Conservation (phyloP, 2,888 invertebrate genomes). For the Gastrophysa polygoni region DNA sequence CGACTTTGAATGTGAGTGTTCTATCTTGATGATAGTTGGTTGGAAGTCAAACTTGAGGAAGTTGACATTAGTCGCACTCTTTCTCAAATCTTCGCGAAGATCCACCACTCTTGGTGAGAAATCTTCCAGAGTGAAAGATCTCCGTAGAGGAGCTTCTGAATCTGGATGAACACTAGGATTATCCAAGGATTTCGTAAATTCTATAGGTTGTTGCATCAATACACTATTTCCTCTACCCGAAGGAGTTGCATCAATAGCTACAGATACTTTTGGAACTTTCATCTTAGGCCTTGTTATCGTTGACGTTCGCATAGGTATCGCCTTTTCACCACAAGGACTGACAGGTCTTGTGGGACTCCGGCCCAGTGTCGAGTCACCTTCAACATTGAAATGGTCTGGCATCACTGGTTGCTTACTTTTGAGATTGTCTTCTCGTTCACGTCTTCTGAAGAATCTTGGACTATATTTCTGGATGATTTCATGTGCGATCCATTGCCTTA, state of each 20-base stretch:
- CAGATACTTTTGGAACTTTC: conserved; percentile 72
- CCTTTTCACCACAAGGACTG: conserved; percentile 44
- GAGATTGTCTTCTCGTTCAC: conserved; percentile 50
- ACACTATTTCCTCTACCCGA: conserved; percentile 74
- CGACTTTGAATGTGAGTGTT: conserved; percentile 70
- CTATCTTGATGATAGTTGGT: conserved; percentile 60
- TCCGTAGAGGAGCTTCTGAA: conserved; percentile 51
- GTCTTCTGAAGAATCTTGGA: conserved; percentile 67
- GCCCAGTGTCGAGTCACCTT: conserved; percentile 49
- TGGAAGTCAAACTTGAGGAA: conserved; percentile 43
- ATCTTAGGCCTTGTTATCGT: conserved; percentile 44
- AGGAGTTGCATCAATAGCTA: conserved; percentile 81
- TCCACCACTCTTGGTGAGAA: conserved; percentile 45
- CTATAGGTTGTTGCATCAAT: conserved; percentile 77
- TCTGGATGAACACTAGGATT: conserved; percentile 43
- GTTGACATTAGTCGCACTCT: conserved; percentile 53
- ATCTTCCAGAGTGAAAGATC: conserved; percentile 60
- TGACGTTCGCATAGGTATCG: conserved; percentile 44
- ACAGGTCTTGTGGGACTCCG: conserved; percentile 55
- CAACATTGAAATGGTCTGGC: conserved; percentile 45
- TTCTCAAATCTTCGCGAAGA: conserved; percentile 42
- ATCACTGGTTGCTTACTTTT: conserved; percentile 43
- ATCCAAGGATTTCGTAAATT: conserved; percentile 71
- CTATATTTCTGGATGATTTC: conserved; percentile 77
- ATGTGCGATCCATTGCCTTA: conserved; percentile 84